phyloP scores from a whole-genome alignment of 2,888 invertebrate species.

The Nomada goodeniana region DNA sequence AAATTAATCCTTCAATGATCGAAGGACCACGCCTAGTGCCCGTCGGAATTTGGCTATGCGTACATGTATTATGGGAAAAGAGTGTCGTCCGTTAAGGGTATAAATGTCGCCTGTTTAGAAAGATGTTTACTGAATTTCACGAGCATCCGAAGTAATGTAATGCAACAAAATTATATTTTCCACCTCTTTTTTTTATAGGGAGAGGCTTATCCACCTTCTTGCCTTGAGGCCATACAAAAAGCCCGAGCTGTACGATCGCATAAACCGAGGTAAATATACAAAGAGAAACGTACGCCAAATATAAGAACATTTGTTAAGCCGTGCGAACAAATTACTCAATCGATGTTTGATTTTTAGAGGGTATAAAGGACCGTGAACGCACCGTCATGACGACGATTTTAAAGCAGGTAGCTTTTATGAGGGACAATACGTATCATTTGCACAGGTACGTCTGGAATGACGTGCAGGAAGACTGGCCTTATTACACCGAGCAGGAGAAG shows the following conservation, averaged over 20 bases:
- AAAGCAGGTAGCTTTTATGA: slow-evolving; percentile 92
- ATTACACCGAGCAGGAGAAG: slow-evolving; percentile 95
- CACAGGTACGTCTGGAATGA: slow-evolving; percentile 96
- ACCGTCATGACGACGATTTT: slow-evolving; percentile 91
- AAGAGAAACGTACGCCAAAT: neutral
- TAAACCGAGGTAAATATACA: slow-evolving; percentile 88
- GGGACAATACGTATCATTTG: slow-evolving; percentile 95
- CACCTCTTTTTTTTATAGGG: slow-evolving; percentile 87
- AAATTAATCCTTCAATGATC: no score
- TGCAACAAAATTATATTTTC: no score
- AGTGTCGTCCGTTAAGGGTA: no score
- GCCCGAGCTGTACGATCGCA: slow-evolving; percentile 93
- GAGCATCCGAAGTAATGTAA: no score
- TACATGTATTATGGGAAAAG: no score
- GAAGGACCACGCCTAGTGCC: no score
- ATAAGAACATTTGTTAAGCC: neutral
- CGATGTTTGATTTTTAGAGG: slow-evolving; percentile 88
- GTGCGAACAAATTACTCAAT: neutral
- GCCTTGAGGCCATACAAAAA: slow-evolving; percentile 97
- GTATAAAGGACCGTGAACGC: slow-evolving; percentile 93
- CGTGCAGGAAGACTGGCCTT: slow-evolving; percentile 97
- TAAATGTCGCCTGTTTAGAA: no score
- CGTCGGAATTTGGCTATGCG: no score
- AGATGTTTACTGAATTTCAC: no score
- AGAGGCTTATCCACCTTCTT: slow-evolving; percentile 96